A percentile compares a stretch with the other conserved stretches of the same genome.
phyloP scores from a whole-genome alignment of 2,797 vertebrate species.

The Crypturellus tataupa region DNA sequence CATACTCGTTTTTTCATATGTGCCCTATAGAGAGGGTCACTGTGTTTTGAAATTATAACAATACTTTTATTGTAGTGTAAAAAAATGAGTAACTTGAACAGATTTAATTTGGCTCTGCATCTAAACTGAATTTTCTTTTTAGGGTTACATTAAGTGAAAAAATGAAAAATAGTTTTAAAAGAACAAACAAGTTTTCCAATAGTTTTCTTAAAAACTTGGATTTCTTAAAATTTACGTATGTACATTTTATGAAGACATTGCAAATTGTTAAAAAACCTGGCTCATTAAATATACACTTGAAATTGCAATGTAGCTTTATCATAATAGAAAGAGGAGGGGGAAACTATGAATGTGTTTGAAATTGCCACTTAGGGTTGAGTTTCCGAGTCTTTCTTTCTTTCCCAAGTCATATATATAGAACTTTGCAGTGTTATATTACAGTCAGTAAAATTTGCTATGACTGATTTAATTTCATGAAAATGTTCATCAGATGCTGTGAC shows the following conservation, averaged over 20 bases:
- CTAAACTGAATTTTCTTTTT: neutral
- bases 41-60: neutral
- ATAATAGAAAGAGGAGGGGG: neutral
- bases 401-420: neutral
- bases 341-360: neutral
- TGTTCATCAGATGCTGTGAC: too few relatives aligned
- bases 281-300: neutral
- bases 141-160: neutral
- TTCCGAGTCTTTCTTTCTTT: neutral
- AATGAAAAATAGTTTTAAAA: neutral
- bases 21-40: neutral
- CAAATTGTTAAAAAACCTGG: neutral
- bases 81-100: neutral
- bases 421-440: neutral
- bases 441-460: neutral
- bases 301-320: neutral
- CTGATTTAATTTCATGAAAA: neutral
- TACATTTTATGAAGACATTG: neutral
- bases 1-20: neutral
- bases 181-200: neutral
- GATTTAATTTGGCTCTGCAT: neutral
- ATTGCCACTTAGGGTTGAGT: rapidly evolving
- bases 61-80: neutral
- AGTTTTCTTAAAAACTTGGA: neutral
- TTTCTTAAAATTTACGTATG: neutral